Evolutionary conservation across 2,113 vertebrate species (phyloP).

Genomic region (Phoenicopterus ruber): DNA sequence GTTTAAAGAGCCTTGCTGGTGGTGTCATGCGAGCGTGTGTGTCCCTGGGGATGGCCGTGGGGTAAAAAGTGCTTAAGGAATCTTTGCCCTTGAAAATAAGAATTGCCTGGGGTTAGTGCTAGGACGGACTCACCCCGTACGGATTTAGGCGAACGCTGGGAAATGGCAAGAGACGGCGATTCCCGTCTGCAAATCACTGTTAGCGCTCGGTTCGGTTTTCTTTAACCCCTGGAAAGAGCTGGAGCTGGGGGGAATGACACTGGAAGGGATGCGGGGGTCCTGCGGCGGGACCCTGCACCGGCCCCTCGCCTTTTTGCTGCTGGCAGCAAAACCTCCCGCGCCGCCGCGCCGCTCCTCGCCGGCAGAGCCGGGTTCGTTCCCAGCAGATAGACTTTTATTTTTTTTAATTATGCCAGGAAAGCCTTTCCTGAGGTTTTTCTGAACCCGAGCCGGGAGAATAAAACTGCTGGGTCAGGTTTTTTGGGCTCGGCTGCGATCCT

Average conservation of each 20-base stretch:
- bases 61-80: neutral
- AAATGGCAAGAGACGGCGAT: fast-evolving
- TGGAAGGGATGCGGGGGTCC: neutral
- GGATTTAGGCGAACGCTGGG: neutral
- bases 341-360: fast-evolving
- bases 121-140: fast-evolving
- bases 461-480: neutral
- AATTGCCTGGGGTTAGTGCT: neutral
- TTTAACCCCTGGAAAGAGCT: neutral
- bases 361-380: neutral
- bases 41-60: fast-evolving
- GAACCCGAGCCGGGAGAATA: fast-evolving
- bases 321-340: fast-evolving
- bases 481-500: neutral
- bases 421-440: neutral
- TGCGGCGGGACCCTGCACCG: fast-evolving
- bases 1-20: neutral
- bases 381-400: neutral
- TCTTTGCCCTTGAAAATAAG: neutral
- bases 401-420: neutral
- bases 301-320: neutral
- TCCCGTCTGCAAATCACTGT: neutral
- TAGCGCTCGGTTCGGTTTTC: neutral
- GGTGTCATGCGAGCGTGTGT: fast-evolving
- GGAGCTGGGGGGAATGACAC: neutral